A percentile compares a stretch with the other conserved stretches of the same genome.
phyloP scores from a whole-genome alignment of 2,888 invertebrate species.

The Phaedon cochleariae region DNA sequence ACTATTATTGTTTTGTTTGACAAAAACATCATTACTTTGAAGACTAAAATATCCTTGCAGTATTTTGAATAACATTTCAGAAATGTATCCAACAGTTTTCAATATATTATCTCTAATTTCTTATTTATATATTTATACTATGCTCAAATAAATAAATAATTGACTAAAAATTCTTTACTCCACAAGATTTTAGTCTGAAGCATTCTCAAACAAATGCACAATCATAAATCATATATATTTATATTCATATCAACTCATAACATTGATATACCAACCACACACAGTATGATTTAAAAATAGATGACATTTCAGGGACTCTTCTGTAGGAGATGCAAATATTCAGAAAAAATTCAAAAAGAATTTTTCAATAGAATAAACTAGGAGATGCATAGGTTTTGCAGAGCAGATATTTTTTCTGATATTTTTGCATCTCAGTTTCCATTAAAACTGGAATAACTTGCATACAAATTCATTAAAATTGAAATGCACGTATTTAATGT shows the following conservation, averaged over 20 bases:
- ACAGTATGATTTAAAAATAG: slow-evolving; percentile 62
- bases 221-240: slow-evolving; percentile 46
- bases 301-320: slow-evolving; percentile 50
- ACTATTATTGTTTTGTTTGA: too few relatives aligned
- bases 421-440: slow-evolving; percentile 49
- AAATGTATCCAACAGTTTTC: not conserved
- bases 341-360: not conserved
- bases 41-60: not conserved
- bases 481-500: slow-evolving; percentile 54
- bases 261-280: slow-evolving; percentile 65
- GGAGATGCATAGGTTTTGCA: not conserved
- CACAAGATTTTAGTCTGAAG: slow-evolving; percentile 45
- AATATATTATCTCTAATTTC: not conserved
- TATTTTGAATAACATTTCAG: not conserved
- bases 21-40: too few relatives aligned
- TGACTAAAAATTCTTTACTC: slow-evolving; percentile 31
- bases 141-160: slow-evolving; percentile 34
- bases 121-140: slow-evolving; percentile 17
- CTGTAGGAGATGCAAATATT: slow-evolving; percentile 22
- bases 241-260: slow-evolving; percentile 61
- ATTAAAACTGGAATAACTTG: slow-evolving; percentile 64
- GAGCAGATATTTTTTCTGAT: not conserved
- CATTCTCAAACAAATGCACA: slow-evolving; percentile 65
- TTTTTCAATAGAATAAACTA: not conserved
- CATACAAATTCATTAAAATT: slow-evolving; percentile 51